phyloP scores from a whole-genome alignment of 2,888 invertebrate genomes.

The Eristalinus sepulchralis region DNA sequence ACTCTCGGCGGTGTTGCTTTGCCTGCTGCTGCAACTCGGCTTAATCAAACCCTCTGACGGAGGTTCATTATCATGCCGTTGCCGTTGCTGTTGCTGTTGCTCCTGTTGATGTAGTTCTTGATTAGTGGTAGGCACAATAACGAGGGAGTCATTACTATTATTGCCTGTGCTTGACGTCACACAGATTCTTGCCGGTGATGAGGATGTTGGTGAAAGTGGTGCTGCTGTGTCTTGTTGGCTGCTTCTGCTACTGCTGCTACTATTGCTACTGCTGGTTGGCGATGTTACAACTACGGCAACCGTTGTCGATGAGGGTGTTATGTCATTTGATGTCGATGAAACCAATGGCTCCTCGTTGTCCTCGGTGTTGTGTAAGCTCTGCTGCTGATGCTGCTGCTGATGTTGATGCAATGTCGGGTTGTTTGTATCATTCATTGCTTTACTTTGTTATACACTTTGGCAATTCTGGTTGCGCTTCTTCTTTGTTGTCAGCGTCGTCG shows the following conservation, averaged over 20 bases:
- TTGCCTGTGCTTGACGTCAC: slow-evolving; percentile 64
- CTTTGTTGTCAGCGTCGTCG: background rate
- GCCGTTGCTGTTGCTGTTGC: slow-evolving; percentile 26
- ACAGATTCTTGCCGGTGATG: slow-evolving; percentile 62
- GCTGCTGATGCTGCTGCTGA: slow-evolving; percentile 70
- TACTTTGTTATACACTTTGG: slow-evolving; percentile 66
- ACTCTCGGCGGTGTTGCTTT: background rate
- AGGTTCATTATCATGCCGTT: slow-evolving; percentile 30
- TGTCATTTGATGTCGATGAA: slow-evolving; percentile 75
- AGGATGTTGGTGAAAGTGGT: slow-evolving; percentile 42
- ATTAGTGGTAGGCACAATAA: slow-evolving; percentile 48
- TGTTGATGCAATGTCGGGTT: slow-evolving; percentile 68
- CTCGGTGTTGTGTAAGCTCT: slow-evolving; percentile 48
- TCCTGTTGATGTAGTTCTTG: slow-evolving; percentile 19
- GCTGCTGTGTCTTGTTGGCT: slow-evolving; percentile 27
- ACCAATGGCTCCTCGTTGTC: slow-evolving; percentile 76
- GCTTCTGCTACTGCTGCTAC: slow-evolving; percentile 16
- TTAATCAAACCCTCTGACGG: slow-evolving; percentile 33
- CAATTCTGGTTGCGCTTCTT: slow-evolving; percentile 15
- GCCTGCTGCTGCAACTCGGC: slow-evolving; percentile 56
- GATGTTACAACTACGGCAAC: slow-evolving; percentile 61
- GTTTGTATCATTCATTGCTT: slow-evolving; percentile 76
- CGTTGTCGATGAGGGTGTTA: slow-evolving; percentile 69
- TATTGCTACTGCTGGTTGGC: slow-evolving; percentile 61
- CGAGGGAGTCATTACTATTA: slow-evolving; percentile 59